Evolutionary conservation across 2,888 invertebrate species (phyloP).

Genomic region (Venustoraphidia nigricollis): DNA sequence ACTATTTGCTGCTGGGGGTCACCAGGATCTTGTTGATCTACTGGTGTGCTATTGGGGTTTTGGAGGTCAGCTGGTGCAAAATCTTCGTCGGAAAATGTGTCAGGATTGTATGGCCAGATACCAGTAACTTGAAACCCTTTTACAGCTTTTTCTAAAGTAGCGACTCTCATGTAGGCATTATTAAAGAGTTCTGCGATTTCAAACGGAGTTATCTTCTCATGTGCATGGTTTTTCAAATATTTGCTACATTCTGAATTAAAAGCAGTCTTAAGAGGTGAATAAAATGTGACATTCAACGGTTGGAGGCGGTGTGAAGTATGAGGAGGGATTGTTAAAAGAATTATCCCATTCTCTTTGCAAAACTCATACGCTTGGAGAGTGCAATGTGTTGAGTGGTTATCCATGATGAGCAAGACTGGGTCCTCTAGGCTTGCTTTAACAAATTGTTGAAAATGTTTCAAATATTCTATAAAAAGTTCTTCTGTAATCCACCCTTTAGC

Average conservation of each 20-base stretch:
- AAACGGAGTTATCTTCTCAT: conserved; percentile 5
- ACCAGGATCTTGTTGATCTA: no score
- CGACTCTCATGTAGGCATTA: conserved; percentile 3
- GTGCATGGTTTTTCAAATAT: conserved; percentile 3
- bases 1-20: no score
- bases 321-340: background rate
- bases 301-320: background rate
- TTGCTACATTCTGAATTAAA: background rate
- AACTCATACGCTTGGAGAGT: background rate
- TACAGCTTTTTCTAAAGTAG: conserved; percentile 6
- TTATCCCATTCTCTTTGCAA: background rate
- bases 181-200: conserved; percentile 6
- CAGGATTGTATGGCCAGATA: conserved; percentile 5
- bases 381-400: background rate
- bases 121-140: conserved; percentile 3
- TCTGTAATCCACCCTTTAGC: no score
- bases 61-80: conserved; percentile 1
- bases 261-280: background rate
- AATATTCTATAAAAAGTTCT: no score
- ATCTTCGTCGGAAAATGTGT: conserved; percentile 6
- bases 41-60: background rate
- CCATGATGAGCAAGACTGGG: background rate
- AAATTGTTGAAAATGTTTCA: no score
- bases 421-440: no score
- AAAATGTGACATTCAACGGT: background rate